These are phyloP conservation scores for Vanessa atalanta DNA, from an alignment of 1,140 invertebrate species.

Conservation along the genomic window DNA sequence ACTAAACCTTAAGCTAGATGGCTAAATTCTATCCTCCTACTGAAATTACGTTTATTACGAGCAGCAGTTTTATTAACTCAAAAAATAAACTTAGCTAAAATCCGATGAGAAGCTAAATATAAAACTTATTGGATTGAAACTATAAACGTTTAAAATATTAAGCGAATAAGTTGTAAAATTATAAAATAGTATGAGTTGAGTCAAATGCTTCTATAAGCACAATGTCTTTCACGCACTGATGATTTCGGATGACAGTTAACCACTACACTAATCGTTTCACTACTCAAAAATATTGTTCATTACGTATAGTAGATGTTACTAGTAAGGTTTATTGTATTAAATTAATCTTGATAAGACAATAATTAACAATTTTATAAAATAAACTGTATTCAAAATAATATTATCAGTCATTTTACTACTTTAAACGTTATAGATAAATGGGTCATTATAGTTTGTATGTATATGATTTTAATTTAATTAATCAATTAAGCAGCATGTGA, in stretches of 20 bases:
- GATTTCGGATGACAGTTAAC: neutral
- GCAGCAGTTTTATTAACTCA: too few species aligned
- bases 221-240: conserved; percentile 32
- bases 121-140: too few species aligned
- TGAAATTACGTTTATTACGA: too few species aligned
- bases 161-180: too few species aligned
- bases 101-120: too few species aligned
- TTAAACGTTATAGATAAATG: neutral
- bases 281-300: neutral
- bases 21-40: too few species aligned
- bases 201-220: conserved; percentile 26
- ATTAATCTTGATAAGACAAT: neutral
- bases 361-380: neutral
- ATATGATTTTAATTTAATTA: neutral
- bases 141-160: too few species aligned
- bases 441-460: neutral
- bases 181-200: neutral
- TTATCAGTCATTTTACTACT: conserved; percentile 22
- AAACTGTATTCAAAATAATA: conserved; percentile 1
- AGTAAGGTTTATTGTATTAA: neutral
- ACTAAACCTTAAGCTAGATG: too few species aligned
- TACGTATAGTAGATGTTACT: too few species aligned
- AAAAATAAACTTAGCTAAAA: too few species aligned
- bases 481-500: neutral
- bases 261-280: neutral